Percentiles rank a stretch among this genome's conserved stretches.
Conservation (phyloP, 2,888 invertebrate species). For the Brachycybe producta region DNA sequence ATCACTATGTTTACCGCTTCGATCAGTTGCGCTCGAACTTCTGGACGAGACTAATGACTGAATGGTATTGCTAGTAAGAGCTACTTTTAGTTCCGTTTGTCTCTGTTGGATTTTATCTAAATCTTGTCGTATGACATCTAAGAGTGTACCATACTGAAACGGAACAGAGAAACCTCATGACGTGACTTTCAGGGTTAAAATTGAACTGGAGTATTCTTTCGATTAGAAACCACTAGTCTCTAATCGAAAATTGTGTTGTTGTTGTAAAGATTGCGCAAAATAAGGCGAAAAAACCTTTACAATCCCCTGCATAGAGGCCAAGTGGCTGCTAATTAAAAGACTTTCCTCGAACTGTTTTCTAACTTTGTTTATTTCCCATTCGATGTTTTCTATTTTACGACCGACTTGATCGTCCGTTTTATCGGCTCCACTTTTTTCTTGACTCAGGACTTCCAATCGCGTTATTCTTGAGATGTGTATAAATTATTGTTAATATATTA, state of each 20-base stretch:
- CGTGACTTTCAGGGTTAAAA: no score
- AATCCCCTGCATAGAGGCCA: no score
- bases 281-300: no score
- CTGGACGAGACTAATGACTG: slow-evolving; percentile 6
- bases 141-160: slow-evolving; percentile 24
- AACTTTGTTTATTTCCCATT: slow-evolving; percentile 23
- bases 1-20: no score
- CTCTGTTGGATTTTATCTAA: slow-evolving; percentile 25
- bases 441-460: slow-evolving; percentile 22
- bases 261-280: no score
- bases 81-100: slow-evolving; percentile 23
- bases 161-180: neutral
- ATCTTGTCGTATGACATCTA: slow-evolving; percentile 25
- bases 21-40: no score
- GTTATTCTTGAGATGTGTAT: no score
- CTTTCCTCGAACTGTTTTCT: neutral
- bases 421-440: slow-evolving; percentile 19
- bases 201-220: no score
- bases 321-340: no score
- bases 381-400: slow-evolving; percentile 20
- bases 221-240: no score
- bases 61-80: slow-evolving; percentile 13
- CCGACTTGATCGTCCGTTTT: slow-evolving; percentile 17
- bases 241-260: no score
- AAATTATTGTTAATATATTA: no score